Conservation (phyloP, 2,797 vertebrate genomes). For the Coilia nasus region DNA sequence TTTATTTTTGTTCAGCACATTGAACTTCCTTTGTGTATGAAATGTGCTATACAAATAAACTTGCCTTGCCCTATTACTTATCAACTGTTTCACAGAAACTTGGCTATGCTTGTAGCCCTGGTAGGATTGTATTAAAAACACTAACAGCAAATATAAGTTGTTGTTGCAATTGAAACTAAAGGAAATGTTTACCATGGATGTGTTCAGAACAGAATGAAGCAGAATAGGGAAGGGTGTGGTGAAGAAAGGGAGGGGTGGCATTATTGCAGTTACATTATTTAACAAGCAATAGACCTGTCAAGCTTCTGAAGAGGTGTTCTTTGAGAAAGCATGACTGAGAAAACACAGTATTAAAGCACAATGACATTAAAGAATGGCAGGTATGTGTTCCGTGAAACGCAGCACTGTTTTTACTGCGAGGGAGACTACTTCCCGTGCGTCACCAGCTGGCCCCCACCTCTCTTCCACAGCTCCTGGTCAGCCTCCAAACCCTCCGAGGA, state of each 20-base stretch:
- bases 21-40: no score
- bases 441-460: background rate
- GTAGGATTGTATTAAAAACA: background rate
- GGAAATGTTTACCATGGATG: background rate
- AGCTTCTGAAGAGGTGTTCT: background rate
- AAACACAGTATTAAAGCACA: background rate
- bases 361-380: background rate
- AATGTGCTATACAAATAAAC: no score
- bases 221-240: no score
- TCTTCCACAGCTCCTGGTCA: background rate
- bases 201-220: background rate
- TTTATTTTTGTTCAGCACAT: no score
- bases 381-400: background rate
- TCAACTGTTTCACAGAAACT: no score
- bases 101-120: background rate
- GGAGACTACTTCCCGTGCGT: conserved; percentile 11
- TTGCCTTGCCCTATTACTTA: background rate
- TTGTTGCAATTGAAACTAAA: background rate
- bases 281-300: background rate
- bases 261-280: background rate
- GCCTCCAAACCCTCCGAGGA: background rate
- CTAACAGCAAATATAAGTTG: background rate
- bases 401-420: conserved; percentile 2
- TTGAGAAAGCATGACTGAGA: background rate
- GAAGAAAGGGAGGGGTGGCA: background rate